phyloP scores from a whole-genome alignment of 2,113 vertebrate species.

The Porphyrio hochstetteri region DNA sequence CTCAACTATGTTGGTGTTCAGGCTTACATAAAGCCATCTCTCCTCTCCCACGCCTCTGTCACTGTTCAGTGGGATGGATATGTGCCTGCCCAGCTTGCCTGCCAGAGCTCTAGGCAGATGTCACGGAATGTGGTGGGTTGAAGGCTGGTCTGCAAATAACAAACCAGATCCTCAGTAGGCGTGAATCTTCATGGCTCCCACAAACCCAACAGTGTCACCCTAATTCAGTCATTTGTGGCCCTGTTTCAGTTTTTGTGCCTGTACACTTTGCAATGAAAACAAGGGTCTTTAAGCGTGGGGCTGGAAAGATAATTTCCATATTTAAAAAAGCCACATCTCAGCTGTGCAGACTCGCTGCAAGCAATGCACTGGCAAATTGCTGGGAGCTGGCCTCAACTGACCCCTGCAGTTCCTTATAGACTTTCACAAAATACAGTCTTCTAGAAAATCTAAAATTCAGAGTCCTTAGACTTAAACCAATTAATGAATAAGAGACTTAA shows the following conservation, averaged over 20 bases:
- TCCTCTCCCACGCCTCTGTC: neutral
- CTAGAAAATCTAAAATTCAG: neutral
- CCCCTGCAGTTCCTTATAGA: neutral
- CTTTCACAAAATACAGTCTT: neutral
- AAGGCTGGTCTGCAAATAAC: neutral
- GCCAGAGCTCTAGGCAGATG: neutral
- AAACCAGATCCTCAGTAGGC: neutral
- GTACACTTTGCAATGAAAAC: neutral
- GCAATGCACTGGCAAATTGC: neutral
- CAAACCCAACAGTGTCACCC: neutral
- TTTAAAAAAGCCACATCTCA: neutral
- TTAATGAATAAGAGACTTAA: neutral
- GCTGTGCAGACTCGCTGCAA: neutral
- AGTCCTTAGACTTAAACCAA: neutral
- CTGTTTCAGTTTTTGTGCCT: neutral
- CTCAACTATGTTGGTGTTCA: fast-evolving
- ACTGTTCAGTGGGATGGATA: neutral
- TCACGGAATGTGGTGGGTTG: fast-evolving
- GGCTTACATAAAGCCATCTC: neutral
- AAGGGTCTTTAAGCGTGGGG: neutral
- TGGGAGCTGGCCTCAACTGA: neutral
- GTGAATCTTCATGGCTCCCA: neutral
- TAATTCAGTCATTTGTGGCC: neutral
- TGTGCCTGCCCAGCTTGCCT: neutral
- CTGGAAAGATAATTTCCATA: neutral